Evolutionary conservation across 2,113 vertebrate genomes (phyloP), one percentile per base, ranked within the genome.

Genomic region (Nesoenas mayeri): DNA sequence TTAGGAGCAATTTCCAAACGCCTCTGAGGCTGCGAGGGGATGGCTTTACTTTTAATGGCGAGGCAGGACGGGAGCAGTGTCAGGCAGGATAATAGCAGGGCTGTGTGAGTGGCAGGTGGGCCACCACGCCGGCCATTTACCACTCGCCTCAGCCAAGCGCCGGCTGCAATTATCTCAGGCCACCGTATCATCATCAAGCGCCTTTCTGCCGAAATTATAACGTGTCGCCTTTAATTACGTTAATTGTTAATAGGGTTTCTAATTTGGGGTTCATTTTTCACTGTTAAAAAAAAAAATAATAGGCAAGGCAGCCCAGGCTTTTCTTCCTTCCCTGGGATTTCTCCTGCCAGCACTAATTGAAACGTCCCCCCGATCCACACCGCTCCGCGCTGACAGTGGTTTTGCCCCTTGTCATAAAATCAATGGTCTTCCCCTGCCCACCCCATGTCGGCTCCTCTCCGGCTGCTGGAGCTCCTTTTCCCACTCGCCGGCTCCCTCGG

Each of bases 341-440:
- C 75, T 87, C 83, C 94, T 17, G 5, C 92, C 77, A 66, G 91
- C 36, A 32, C 97, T 98, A 99, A 99, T 98, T 99, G 98, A 99
- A 99, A 99, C 89, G 96, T 99, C 98, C 97, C 97, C 96, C 97
- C 81, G 51, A 92, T 97, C 97, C 87, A 95, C 62, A 67, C 97
- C 10, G 71, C 98, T 98, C 97, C 12, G 34, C 22, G 96, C 98
- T 99, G 98, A 98, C 97, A 98, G 98, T 96, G 97, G 97, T 97
- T 98, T 98, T 98, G 98, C 97, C 98, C 98, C 98, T 98, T 99
- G 99, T 99, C 98, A 99, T 98, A 99, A 99, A 99, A 99, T 99
- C 99, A 97, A 99, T 99, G 97, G 85, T 91, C 91, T 92, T 73
- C 38, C 54, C 71, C 62, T 82, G 70, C 83, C 87, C 71, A 60